phyloP scores from a whole-genome alignment of 2,113 vertebrate species.

The pig (Sus scrofa) region DNA sequence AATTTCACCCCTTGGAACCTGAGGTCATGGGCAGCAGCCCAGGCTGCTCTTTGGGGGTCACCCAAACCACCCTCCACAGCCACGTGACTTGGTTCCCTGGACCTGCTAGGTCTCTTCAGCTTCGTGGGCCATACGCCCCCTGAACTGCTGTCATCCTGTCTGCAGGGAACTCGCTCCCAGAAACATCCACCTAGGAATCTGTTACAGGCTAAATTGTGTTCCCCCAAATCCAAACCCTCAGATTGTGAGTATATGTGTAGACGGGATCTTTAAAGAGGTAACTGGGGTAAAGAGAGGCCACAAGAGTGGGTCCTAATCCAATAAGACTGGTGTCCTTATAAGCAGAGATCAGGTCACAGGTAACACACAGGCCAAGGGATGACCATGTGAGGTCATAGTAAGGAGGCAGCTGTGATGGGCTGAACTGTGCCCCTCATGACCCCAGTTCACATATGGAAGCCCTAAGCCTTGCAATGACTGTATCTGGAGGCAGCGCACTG shows the following conservation, averaged over 20 bases:
- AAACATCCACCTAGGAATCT: not conserved
- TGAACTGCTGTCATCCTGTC: not conserved
- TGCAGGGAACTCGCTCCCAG: not conserved
- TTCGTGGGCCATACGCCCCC: not conserved
- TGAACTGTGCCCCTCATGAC: accelerated
- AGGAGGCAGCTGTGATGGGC: not conserved
- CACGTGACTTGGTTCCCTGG: not conserved
- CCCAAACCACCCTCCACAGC: not conserved
- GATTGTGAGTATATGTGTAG: not conserved
- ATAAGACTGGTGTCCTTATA: not conserved
- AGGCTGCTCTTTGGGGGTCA: not conserved
- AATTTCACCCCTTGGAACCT: not conserved
- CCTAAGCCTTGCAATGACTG: not conserved
- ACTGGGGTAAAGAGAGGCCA: not conserved
- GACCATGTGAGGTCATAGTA: not conserved
- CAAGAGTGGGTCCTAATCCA: not conserved
- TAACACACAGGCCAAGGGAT: not conserved
- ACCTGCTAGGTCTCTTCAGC: not conserved
- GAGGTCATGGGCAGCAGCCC: not conserved
- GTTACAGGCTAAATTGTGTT: not conserved
- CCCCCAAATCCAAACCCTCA: not conserved
- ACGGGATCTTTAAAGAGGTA: not conserved
- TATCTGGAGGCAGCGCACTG: not conserved
- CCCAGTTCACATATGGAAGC: not conserved
- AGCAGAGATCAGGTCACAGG: not conserved